These are phyloP conservation scores for Hartigia nigra DNA, from an alignment of 2,888 invertebrate species.

Conservation along the genomic window DNA sequence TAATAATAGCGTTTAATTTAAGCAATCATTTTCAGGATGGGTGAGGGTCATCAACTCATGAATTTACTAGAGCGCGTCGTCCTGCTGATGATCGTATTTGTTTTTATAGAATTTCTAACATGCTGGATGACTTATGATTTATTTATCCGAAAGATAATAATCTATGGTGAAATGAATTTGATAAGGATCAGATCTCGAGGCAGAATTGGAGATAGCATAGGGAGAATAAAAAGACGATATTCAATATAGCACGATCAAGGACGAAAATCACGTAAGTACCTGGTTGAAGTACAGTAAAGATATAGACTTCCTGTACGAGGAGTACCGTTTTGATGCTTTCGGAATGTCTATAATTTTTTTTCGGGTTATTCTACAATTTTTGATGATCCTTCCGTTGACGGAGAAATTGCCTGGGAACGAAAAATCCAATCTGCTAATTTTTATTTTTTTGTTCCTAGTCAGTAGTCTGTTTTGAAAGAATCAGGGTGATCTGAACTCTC, in stretches of 20 bases:
- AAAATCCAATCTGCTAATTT: not conserved
- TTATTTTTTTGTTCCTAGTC: not conserved
- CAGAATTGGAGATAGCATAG: not conserved
- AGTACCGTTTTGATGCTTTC: not conserved
- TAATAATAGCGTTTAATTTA: not conserved
- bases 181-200: not conserved
- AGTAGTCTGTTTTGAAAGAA: not conserved
- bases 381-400: not conserved
- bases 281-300: not conserved
- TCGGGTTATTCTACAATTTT: not conserved
- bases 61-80: too few species aligned
- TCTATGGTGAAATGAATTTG: not conserved
- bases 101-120: not conserved
- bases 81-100: not conserved
- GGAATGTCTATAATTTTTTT: not conserved
- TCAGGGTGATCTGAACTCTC: not conserved
- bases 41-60: not conserved
- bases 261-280: not conserved
- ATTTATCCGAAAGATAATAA: not conserved
- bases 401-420: not conserved
- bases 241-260: not conserved
- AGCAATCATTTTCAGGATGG: not conserved
- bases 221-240: not conserved
- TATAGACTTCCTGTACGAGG: not conserved
- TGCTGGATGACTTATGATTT: not conserved